These are phyloP conservation scores for Scartelaos histophorus DNA, from an alignment of 2,113 vertebrate species.

Conservation along the genomic window DNA sequence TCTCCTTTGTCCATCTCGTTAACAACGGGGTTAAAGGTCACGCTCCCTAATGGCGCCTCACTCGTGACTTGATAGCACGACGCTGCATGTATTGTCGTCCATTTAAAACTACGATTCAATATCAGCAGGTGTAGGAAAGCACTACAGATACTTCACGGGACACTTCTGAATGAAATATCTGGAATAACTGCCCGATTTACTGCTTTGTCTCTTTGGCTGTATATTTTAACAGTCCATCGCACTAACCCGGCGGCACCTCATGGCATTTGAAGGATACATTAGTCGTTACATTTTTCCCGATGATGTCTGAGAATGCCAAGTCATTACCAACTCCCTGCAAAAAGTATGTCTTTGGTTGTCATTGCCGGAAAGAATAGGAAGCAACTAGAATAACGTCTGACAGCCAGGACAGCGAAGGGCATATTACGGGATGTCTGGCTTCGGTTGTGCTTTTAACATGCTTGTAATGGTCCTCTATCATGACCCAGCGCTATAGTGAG, in stretches of 20 bases:
- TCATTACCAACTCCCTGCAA: constrained; percentile 27
- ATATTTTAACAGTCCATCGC: constrained; percentile 39
- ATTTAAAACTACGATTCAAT: background rate
- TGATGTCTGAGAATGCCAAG: constrained; percentile 36
- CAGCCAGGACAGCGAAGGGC: constrained; percentile 30
- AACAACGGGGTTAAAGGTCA: constrained; percentile 50
- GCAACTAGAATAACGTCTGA: constrained; percentile 33
- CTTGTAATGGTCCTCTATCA: constrained; percentile 26
- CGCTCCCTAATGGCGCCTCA: constrained; percentile 21
- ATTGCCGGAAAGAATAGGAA: constrained; percentile 15
- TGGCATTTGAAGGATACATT: constrained; percentile 46
- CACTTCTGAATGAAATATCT: constrained; percentile 16
- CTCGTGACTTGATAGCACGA: constrained; percentile 12
- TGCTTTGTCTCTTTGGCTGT: constrained; percentile 13
- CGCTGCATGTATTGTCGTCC: background rate
- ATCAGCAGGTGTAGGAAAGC: background rate
- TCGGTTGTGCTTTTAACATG: constrained; percentile 21
- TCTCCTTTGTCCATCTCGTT: constrained; percentile 32
- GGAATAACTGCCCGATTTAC: constrained; percentile 19
- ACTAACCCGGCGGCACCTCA: constrained; percentile 46
- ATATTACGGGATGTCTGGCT: constrained; percentile 26
- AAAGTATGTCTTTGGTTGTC: constrained; percentile 14
- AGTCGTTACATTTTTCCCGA: constrained; percentile 21
- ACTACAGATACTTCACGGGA: constrained; percentile 5
- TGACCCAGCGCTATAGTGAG: constrained; percentile 12